Percentiles rank a stretch among this genome's conserved stretches.
Evolutionary conservation across 2,888 invertebrate species (phyloP).

Genomic region (Parnassius apollo): DNA sequence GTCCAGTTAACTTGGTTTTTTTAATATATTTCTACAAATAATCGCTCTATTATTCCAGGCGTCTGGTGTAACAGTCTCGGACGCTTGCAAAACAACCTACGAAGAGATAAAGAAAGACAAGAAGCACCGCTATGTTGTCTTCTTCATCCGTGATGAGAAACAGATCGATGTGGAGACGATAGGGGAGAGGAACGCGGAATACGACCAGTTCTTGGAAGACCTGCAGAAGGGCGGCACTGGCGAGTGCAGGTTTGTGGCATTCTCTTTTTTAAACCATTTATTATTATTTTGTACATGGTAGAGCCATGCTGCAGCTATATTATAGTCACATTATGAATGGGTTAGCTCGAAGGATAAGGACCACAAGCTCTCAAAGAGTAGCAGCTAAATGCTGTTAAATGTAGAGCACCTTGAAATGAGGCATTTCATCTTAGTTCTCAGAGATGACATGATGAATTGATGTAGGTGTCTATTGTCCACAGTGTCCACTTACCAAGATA

Average conservation of each 20-base stretch:
- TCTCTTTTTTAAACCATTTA: conserved; percentile 4
- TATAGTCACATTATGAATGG: no score
- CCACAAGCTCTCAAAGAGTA: no score
- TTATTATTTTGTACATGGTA: no score
- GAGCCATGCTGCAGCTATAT: no score
- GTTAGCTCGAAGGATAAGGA: no score
- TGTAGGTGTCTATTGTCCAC: no score
- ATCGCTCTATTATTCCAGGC: conserved; percentile 82
- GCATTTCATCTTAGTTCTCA: no score
- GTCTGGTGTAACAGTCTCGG: conserved; percentile 98
- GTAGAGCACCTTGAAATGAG: no score
- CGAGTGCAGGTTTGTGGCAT: conserved; percentile 89
- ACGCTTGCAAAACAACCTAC: conserved; percentile 96
- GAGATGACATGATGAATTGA: no score
- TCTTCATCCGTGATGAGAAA: conserved; percentile 97
- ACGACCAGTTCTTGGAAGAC: conserved; percentile 96
- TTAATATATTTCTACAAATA: neutral
- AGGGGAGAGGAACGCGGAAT: conserved; percentile 93
- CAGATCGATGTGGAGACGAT: conserved; percentile 97
- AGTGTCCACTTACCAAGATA: no score
- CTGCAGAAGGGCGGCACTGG: conserved; percentile 94
- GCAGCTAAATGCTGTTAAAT: no score
- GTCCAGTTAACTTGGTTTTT: neutral
- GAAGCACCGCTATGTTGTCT: conserved; percentile 98
- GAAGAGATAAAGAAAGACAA: conserved; percentile 99